Percentiles rank a stretch among this genome's conserved stretches.
Evolutionary conservation across 2,113 vertebrate genomes (phyloP).

Genomic region (Menidia beryllina): DNA sequence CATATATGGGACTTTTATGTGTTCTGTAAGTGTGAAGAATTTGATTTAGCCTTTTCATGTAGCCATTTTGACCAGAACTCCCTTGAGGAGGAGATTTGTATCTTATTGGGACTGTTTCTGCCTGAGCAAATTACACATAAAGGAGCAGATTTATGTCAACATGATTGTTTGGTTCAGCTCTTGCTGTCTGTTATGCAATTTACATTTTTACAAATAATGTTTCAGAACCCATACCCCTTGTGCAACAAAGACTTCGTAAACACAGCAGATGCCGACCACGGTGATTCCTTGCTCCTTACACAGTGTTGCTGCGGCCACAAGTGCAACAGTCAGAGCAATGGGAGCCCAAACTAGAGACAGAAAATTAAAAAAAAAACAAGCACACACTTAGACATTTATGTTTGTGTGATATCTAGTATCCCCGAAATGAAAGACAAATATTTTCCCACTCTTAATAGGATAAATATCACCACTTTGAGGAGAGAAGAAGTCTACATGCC

Average conservation of each 20-base stretch:
- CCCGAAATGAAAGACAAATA: too few relatives aligned
- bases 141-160: background rate
- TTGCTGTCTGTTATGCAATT: background rate
- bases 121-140: background rate
- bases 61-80: background rate
- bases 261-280: slow-evolving; percentile 95
- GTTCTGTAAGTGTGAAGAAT: background rate
- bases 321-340: slow-evolving; percentile 90
- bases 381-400: background rate
- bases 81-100: too few relatives aligned
- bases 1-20: background rate
- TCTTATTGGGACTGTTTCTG: background rate
- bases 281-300: slow-evolving; percentile 99
- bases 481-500: too few relatives aligned
- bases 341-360: slow-evolving; percentile 88
- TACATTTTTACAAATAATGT: background rate
- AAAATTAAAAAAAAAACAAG: too few relatives aligned
- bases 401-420: too few relatives aligned
- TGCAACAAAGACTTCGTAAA: slow-evolving; percentile 97
- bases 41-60: background rate
- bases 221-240: slow-evolving; percentile 90
- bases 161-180: background rate
- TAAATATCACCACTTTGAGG: too few relatives aligned
- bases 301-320: slow-evolving; percentile 93
- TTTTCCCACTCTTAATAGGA: too few relatives aligned